Conservation (phyloP, 2,888 invertebrate genomes). For the Ametastegia equiseti region DNA sequence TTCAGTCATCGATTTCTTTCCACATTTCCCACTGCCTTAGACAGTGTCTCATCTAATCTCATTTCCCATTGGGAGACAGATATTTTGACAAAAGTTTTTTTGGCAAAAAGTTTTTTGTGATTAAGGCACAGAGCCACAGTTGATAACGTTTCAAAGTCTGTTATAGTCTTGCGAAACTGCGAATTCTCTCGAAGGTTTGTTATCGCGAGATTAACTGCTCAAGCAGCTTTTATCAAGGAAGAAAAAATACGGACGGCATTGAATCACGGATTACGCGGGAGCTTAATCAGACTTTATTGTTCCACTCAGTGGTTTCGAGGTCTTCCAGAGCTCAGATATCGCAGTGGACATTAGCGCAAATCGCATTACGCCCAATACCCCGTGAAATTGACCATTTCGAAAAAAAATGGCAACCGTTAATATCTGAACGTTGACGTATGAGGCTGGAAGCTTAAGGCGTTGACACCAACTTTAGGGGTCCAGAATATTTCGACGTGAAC, state of each 20-base stretch:
- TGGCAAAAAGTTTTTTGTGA: not conserved
- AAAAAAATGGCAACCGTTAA: slow-evolving; percentile 51
- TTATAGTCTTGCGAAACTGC: not conserved
- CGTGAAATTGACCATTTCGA: slow-evolving; percentile 64
- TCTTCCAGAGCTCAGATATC: slow-evolving; percentile 1
- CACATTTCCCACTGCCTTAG: not conserved
- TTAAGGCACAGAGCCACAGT: too few relatives aligned
- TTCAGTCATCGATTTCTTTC: not conserved
- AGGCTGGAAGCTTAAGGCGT: slow-evolving; percentile 35
- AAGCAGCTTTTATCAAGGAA: not conserved
- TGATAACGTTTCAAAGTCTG: not conserved
- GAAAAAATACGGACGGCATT: slow-evolving; percentile 24
- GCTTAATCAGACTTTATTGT: slow-evolving; percentile 62
- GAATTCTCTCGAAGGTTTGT: not conserved
- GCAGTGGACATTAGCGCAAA: slow-evolving; percentile 4
- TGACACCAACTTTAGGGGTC: not conserved
- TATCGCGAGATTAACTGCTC: not conserved
- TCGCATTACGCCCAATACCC: slow-evolving; percentile 60
- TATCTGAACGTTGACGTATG: slow-evolving; percentile 40
- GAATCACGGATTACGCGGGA: slow-evolving; percentile 57
- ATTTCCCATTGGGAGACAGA: not conserved
- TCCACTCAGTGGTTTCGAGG: slow-evolving; percentile 32
- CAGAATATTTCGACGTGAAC: not conserved
- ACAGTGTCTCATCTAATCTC: not conserved
- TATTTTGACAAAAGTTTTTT: not conserved